Evolutionary conservation across 2,888 invertebrate species (phyloP), one percentile per base, ranked within the genome.

Genomic region (Epinotia ramella): DNA sequence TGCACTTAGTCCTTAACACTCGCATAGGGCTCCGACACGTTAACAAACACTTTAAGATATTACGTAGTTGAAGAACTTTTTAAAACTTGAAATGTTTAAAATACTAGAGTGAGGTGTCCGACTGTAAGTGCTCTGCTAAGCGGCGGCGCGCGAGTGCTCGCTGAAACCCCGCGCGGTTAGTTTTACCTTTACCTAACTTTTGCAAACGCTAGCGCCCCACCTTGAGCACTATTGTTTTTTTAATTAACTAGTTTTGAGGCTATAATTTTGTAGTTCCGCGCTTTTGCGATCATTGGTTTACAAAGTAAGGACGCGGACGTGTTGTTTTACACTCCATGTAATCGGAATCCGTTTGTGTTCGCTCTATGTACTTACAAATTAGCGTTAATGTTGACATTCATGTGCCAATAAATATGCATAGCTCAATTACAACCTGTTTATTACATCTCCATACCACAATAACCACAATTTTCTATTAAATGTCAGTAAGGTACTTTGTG

Each of bases 131-230:
- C 84, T 73, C 80, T 87, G 77, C 81, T 71, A 63, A 77, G 84
- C 84, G 79, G 80, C 76, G 81, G 82, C 87, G 88, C 86, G 83
- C 80, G 83, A 82, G 81, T 91, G 78, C 90, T 88, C 78, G 67
- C 79, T 65, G 78, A 68, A 84, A 82, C 83, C 83, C 83, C 83
- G 84, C 82, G 81, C 84, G 83, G 80, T 82, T 83, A 82, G 84
- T 87, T 91, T 89, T 88, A 88, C 90, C 73, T 91, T 89, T 88
- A 88, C 90, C 73, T 72, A 63, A 86, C 84, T 84, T 86, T 83
- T 80, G 78, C 78, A 73, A 81, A 77, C 79, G 79, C 81, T 80
- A 81, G 78, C 79, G 59, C 88, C 91, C 89, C 89, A 89, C 91
- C 87, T 89, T 84, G 82, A 74, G 65, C 83, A 76, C 78, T 87